These are phyloP conservation scores for Aphrocallistes beatrix DNA, from an alignment of 37 sponge, comb jelly and placozoan species.

Conservation along the genomic window DNA sequence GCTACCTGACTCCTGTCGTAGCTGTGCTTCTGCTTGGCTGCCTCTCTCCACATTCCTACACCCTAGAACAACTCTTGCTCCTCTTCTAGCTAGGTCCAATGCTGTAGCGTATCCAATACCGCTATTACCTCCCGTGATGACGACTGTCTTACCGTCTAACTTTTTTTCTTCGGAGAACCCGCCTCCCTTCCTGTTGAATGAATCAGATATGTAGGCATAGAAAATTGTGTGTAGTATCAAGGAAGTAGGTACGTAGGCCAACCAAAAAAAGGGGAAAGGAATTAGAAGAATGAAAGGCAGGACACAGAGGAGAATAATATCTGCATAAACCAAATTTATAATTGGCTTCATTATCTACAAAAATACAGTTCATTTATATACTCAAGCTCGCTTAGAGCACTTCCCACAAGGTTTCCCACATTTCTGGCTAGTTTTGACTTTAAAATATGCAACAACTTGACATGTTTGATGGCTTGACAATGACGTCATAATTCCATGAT, in stretches of 20 bases:
- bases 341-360: no score
- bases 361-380: no score
- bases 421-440: no score
- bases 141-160: conserved; percentile 62
- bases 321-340: no score
- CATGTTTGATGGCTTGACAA: no score
- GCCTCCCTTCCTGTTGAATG: background rate
- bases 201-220: background rate
- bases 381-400: no score
- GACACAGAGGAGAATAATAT: background rate
- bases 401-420: no score
- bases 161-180: background rate
- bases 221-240: background rate
- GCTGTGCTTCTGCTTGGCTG: conserved; percentile 33
- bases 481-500: no score
- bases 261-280: background rate
- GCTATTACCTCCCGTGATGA: conserved; percentile 79
- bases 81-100: conserved; percentile 55
- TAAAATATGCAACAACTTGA: no score
- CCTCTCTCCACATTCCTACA: conserved; percentile 49
- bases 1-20: conserved; percentile 29
- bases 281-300: background rate
- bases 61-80: conserved; percentile 60
- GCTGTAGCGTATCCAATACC: conserved; percentile 74
- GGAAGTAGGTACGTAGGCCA: background rate